A percentile compares a stretch with the other conserved stretches of the same genome.
Conservation (phyloP, 2,113 vertebrate genomes). For the Saccopteryx bilineata region DNA sequence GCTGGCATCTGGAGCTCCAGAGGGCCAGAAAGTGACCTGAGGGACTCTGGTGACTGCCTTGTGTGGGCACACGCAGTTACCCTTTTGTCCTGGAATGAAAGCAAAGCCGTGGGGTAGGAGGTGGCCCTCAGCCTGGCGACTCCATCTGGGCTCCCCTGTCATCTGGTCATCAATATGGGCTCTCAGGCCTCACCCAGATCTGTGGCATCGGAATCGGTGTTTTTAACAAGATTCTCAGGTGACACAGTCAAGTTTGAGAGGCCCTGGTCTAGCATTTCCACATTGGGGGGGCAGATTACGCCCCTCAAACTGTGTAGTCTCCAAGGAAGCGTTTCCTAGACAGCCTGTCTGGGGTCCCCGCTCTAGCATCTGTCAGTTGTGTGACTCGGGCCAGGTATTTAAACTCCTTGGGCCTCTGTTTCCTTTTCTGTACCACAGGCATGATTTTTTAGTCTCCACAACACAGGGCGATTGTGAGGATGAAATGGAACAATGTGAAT, state of each 20-base stretch:
- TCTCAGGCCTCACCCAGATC: neutral
- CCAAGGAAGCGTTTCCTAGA: neutral
- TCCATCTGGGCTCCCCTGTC: rapidly evolving
- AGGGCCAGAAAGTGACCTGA: neutral
- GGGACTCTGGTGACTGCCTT: neutral
- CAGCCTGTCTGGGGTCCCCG: rapidly evolving
- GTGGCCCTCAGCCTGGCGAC: too few species aligned
- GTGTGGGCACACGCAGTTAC: neutral
- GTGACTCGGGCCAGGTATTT: neutral
- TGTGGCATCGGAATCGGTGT: neutral
- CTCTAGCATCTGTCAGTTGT: neutral
- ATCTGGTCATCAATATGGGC: rapidly evolving
- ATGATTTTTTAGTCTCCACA: neutral
- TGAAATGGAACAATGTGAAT: rapidly evolving
- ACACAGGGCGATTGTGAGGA: neutral
- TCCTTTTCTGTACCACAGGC: neutral
- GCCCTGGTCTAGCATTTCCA: neutral
- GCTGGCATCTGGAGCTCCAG: neutral
- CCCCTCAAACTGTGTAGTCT: neutral
- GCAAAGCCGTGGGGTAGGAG: too few species aligned
- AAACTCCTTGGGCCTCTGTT: neutral
- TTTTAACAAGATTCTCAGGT: neutral
- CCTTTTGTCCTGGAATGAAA: neutral
- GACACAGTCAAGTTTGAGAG: neutral
- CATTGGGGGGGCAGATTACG: rapidly evolving